phyloP scores from a whole-genome alignment of 2,113 vertebrate species.

The Mormyrus iriodes region DNA sequence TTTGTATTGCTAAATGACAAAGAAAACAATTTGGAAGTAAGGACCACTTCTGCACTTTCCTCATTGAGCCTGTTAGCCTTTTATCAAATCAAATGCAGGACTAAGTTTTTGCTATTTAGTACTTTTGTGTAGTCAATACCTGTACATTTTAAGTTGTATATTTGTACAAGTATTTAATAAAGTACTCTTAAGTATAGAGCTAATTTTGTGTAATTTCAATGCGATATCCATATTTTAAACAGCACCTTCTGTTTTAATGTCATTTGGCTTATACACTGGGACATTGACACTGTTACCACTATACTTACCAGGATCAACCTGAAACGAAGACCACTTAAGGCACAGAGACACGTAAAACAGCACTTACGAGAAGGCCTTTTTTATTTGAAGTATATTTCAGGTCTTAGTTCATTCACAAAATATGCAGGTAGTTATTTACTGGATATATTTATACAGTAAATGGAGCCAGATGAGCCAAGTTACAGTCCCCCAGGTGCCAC shows the following conservation, averaged over 20 bases:
- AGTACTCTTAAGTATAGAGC: constrained; percentile 32
- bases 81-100: constrained; percentile 37
- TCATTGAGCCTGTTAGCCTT: not conserved
- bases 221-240: not conserved
- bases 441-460: constrained; percentile 48
- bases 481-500: constrained; percentile 30
- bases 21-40: not conserved
- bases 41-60: not conserved
- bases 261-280: not conserved
- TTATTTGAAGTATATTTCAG: constrained; percentile 56
- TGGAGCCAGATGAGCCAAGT: constrained; percentile 56
- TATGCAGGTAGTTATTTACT: constrained; percentile 41
- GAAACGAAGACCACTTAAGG: not conserved
- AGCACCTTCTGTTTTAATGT: not conserved
- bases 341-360: constrained; percentile 21
- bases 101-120: constrained; percentile 22
- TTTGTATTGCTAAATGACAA: not conserved
- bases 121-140: constrained; percentile 22
- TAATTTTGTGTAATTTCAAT: not conserved
- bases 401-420: constrained; percentile 57
- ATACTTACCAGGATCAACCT: not conserved
- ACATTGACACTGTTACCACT: not conserved
- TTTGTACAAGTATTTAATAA: constrained; percentile 43
- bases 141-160: constrained; percentile 42
- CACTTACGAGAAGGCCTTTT: constrained; percentile 39